phyloP scores from a whole-genome alignment of 2,113 vertebrate genomes.

The Saccopteryx bilineata region DNA sequence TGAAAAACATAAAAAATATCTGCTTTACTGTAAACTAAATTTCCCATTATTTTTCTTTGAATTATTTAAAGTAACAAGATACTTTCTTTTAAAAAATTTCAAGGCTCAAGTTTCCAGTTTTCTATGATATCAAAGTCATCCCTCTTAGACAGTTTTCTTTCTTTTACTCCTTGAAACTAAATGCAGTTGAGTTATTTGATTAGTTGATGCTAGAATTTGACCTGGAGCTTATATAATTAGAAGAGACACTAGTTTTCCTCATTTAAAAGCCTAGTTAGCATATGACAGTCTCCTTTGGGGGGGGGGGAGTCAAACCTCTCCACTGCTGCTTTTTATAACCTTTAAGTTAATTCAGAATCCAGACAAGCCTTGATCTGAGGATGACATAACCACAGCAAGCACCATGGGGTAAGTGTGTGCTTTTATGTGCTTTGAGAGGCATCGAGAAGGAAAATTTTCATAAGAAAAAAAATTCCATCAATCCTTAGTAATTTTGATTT shows the following conservation, averaged over 20 bases:
- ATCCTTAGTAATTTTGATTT: conserved; percentile 57
- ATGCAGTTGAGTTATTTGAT: conserved; percentile 83
- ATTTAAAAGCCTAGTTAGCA: conserved; percentile 87
- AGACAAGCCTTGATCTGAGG: conserved; percentile 74
- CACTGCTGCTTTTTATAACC: conserved; percentile 77
- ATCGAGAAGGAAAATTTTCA: conserved; percentile 34
- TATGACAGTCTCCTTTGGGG: conserved; percentile 87
- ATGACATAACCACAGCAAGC: conserved; percentile 76
- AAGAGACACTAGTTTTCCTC: conserved; percentile 85
- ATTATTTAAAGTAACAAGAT: conserved; percentile 49
- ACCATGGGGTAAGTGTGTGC: conserved; percentile 87
- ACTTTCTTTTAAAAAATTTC: background rate
- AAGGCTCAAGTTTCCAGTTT: conserved; percentile 38
- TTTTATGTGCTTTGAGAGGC: conserved; percentile 49
- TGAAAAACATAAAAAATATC: conserved; percentile 27
- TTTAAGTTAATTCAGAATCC: conserved; percentile 84
- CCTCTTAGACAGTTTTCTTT: conserved; percentile 61
- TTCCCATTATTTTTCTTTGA: conserved; percentile 39
- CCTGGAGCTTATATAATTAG: conserved; percentile 90
- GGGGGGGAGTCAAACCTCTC: conserved; percentile 82
- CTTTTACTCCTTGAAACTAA: conserved; percentile 72
- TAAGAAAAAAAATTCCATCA: conserved; percentile 41
- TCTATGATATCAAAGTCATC: conserved; percentile 69
- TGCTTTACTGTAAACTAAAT: conserved; percentile 26
- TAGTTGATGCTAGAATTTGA: conserved; percentile 85